Conservation (phyloP, 2,797 vertebrate genomes). For the Coccyzus lansbergi region DNA sequence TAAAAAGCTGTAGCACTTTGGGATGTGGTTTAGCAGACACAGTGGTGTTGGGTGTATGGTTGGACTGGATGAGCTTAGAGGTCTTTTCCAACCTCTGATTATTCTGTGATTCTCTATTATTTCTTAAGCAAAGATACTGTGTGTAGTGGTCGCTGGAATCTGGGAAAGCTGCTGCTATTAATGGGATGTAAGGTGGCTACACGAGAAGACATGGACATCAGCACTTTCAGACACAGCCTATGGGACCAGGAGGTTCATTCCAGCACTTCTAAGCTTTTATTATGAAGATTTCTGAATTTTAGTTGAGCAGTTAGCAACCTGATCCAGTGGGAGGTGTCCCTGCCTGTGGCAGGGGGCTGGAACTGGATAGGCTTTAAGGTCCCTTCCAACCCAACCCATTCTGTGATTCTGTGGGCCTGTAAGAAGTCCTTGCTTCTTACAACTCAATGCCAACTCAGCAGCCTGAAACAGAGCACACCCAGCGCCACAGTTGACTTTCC, state of each 20-base stretch:
- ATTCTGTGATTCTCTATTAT: no score
- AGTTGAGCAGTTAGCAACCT: neutral
- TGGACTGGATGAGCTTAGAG: no score
- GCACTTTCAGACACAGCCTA: neutral
- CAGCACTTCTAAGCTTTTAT: neutral
- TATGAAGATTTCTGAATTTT: neutral
- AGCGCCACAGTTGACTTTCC: neutral
- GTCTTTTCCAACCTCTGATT: no score
- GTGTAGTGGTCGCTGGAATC: accelerated
- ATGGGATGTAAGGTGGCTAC: accelerated
- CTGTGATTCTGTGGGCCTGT: neutral
- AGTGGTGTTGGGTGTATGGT: no score
- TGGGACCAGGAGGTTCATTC: neutral
- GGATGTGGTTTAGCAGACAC: no score
- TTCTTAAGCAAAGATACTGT: neutral
- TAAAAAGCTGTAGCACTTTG: no score
- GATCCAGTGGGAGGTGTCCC: no score
- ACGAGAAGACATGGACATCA: accelerated
- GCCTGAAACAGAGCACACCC: neutral
- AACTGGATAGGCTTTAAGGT: no score
- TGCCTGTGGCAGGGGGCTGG: no score
- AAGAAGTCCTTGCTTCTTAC: neutral
- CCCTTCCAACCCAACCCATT: no score
- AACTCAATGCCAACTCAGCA: neutral
- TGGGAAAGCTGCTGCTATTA: neutral